phyloP scores from a whole-genome alignment of 1,140 invertebrate species.

The Bilobella aurantiaca region DNA sequence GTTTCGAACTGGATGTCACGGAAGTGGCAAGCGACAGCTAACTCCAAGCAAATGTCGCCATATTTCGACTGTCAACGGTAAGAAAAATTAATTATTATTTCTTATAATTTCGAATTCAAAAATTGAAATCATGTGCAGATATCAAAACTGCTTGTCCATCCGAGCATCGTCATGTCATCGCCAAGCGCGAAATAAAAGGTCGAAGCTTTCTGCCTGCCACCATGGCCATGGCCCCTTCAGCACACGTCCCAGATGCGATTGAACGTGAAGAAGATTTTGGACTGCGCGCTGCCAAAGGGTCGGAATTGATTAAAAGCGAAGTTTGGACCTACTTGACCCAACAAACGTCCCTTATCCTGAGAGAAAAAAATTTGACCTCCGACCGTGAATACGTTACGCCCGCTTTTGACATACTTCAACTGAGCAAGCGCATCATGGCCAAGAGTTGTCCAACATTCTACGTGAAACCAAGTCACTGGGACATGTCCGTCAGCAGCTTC shows the following conservation, averaged over 20 bases:
- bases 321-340: not conserved
- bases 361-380: not conserved
- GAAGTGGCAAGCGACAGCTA: not conserved
- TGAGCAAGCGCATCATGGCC: slow-evolving; percentile 6
- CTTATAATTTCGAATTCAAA: not conserved
- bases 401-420: slow-evolving; percentile 4
- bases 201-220: not conserved
- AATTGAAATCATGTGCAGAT: not conserved
- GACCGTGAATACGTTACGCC: not conserved
- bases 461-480: not conserved
- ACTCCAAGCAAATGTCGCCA: not conserved
- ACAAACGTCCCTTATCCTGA: not conserved
- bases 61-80: not conserved
- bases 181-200: not conserved
- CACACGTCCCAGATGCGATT: not conserved
- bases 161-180: no score
- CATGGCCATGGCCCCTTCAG: not conserved
- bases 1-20: not conserved
- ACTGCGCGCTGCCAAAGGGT: not conserved
- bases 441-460: slow-evolving; percentile 17
- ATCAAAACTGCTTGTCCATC: no score
- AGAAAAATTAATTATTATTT: not conserved
- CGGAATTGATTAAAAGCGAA: not conserved
- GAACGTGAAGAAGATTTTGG: not conserved
- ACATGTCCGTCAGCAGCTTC: slow-evolving; percentile 6